Conservation (phyloP, 2,888 invertebrate species). For the Xestia rhomboidea region DNA sequence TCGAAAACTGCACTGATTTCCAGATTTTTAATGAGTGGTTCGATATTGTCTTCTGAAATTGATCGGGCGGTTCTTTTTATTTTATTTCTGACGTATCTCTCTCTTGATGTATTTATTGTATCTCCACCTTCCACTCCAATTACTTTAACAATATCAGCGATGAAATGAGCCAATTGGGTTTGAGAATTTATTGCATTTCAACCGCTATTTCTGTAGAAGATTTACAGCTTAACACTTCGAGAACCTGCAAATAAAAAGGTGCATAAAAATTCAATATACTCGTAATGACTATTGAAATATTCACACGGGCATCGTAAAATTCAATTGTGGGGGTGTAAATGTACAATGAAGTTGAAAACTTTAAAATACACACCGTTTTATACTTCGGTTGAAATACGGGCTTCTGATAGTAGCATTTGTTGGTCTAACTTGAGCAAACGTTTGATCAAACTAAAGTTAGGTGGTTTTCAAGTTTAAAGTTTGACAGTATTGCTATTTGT, state of each 20-base stretch:
- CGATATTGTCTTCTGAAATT: background rate
- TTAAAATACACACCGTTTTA: constrained; percentile 73
- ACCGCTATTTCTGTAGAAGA: constrained; percentile 55
- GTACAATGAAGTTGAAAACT: constrained; percentile 70
- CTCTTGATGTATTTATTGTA: constrained; percentile 49
- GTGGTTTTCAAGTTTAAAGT: background rate
- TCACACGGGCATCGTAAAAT: constrained; percentile 75
- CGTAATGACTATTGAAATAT: constrained; percentile 71
- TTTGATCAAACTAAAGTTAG: constrained; percentile 56
- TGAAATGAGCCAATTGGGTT: constrained; percentile 49
- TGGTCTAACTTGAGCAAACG: constrained; percentile 57
- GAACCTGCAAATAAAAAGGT: constrained; percentile 71
- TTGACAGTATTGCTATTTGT: constrained; percentile 2
- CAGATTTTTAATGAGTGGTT: background rate
- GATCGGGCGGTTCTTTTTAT: constrained; percentile 21
- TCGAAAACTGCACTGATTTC: background rate
- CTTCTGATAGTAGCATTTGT: constrained; percentile 66
- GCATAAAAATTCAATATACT: constrained; percentile 70
- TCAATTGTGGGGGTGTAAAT: constrained; percentile 77
- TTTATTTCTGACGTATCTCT: constrained; percentile 26
- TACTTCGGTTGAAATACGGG: constrained; percentile 66
- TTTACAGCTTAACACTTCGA: constrained; percentile 63
- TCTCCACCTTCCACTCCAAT: constrained; percentile 39
- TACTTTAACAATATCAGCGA: constrained; percentile 49
- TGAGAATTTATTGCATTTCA: constrained; percentile 59